phyloP scores from a whole-genome alignment of 2,888 invertebrate genomes.

The Neuroscelio doddi region DNA sequence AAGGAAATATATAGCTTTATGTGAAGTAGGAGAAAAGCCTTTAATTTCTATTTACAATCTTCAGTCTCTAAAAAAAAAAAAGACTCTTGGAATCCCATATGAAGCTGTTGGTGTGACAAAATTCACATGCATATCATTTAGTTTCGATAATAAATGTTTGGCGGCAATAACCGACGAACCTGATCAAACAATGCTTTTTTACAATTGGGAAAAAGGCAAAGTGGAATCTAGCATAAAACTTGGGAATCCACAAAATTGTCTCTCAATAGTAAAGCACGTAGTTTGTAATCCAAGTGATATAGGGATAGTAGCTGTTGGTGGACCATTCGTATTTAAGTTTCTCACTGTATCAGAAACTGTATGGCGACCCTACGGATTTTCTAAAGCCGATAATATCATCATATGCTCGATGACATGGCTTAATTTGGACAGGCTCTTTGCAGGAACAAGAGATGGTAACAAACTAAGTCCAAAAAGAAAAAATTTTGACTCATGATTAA shows the following conservation, averaged over 20 bases:
- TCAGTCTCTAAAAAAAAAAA: constrained; percentile 79
- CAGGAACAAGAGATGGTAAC: constrained; percentile 83
- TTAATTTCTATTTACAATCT: constrained; percentile 83
- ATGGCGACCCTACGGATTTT: constrained; percentile 88
- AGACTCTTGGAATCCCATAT: constrained; percentile 78
- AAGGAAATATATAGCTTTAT: constrained; percentile 78
- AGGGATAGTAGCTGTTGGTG: constrained; percentile 81
- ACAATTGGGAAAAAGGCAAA: constrained; percentile 88
- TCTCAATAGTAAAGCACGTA: constrained; percentile 79
- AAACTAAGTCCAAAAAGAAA: background rate
- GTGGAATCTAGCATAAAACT: constrained; percentile 84
- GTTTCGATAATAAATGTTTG: constrained; percentile 86
- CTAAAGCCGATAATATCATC: constrained; percentile 84
- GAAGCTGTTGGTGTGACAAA: constrained; percentile 76
- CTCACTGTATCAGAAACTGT: constrained; percentile 84
- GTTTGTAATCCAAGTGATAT: constrained; percentile 85
- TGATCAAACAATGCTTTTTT: constrained; percentile 86
- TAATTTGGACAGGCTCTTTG: constrained; percentile 85
- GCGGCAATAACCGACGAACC: constrained; percentile 87
- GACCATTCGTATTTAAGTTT: constrained; percentile 80
- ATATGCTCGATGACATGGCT: constrained; percentile 88
- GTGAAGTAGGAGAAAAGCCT: constrained; percentile 79
- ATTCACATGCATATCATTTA: constrained; percentile 84
- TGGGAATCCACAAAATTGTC: constrained; percentile 80
- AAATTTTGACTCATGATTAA: too few relatives aligned